Conservation (phyloP, 2,888 invertebrate genomes). For the Torymus texanus region DNA sequence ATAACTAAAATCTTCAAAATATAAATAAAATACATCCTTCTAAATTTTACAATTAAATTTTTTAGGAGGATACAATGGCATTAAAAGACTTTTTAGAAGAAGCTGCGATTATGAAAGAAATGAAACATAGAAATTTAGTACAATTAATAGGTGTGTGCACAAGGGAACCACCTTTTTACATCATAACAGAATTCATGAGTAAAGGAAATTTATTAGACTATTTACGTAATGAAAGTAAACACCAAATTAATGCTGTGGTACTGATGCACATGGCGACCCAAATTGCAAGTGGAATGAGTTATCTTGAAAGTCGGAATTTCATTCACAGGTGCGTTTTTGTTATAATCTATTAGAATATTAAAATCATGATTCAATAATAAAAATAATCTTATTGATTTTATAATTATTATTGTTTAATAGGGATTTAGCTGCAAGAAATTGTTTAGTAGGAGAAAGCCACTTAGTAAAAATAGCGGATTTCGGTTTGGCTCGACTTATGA, state of each 20-base stretch:
- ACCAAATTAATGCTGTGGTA: constrained; percentile 94
- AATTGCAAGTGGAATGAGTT: constrained; percentile 99
- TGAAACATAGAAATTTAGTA: constrained; percentile 99
- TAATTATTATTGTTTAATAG: constrained; percentile 75
- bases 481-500: constrained; percentile 97
- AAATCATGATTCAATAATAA: neutral
- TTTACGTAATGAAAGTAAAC: constrained; percentile 89
- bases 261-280: constrained; percentile 99
- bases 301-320: constrained; percentile 95
- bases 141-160: constrained; percentile 99
- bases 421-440: constrained; percentile 99
- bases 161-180: constrained; percentile 98
- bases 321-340: constrained; percentile 85
- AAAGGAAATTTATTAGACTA: constrained; percentile 98
- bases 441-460: constrained; percentile 97
- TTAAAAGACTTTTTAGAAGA: constrained; percentile 99
- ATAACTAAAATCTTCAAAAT: neutral
- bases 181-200: constrained; percentile 99
- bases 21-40: too few species aligned
- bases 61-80: constrained; percentile 97
- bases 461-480: constrained; percentile 99
- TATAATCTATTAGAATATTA: constrained; percentile 11
- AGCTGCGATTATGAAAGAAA: constrained; percentile 99
- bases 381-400: neutral
- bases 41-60: constrained; percentile 12